Percentiles rank a stretch among this genome's conserved stretches.
Evolutionary conservation across 2,113 vertebrate genomes (phyloP).

Genomic region (Egretta garzetta): DNA sequence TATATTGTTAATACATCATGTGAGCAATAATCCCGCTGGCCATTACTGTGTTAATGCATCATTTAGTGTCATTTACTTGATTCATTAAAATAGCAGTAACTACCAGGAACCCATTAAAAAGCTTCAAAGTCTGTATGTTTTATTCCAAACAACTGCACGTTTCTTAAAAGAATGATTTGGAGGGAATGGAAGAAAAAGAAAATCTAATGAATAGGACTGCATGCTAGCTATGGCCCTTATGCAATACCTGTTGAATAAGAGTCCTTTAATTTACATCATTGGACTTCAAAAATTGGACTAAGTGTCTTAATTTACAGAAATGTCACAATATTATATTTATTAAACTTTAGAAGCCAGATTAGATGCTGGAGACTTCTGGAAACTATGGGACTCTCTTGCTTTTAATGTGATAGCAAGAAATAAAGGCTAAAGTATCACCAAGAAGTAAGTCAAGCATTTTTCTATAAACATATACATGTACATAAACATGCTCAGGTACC

Average conservation of each 20-base stretch:
- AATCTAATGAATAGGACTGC: neutral
- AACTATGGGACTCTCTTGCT: neutral
- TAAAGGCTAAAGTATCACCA: neutral
- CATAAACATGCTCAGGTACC: neutral
- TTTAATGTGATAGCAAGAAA: neutral
- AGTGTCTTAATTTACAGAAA: neutral
- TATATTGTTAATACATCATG: neutral
- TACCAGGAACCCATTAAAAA: slow-evolving; percentile 21
- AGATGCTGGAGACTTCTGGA: neutral
- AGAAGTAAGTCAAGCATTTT: neutral
- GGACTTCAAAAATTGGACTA: neutral
- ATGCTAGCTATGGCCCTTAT: neutral
- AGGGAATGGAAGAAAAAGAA: neutral
- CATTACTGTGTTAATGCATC: slow-evolving; percentile 18
- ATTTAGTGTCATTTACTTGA: slow-evolving; percentile 17
- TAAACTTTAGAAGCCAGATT: neutral
- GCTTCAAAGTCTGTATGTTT: neutral
- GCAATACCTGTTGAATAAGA: neutral
- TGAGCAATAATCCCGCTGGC: neutral
- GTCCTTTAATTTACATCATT: neutral
- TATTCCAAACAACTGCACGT: neutral
- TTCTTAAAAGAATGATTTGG: neutral
- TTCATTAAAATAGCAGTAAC: slow-evolving; percentile 32
- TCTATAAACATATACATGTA: fast-evolving
- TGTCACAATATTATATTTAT: neutral